Conservation (phyloP, 1,140 invertebrate species). For the Drosophila willistoni region DNA sequence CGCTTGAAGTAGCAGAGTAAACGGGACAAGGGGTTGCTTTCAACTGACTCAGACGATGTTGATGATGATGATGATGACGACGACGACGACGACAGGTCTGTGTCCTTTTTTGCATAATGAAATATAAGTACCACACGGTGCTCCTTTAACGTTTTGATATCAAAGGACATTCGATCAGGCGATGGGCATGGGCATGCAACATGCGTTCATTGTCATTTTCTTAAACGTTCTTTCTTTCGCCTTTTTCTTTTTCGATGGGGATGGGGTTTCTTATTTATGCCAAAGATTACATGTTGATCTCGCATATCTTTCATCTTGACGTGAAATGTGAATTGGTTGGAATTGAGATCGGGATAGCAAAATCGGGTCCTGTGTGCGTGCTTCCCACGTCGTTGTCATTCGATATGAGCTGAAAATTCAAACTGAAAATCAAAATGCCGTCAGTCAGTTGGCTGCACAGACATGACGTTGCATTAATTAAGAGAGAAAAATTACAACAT, state of each 20-base stretch:
- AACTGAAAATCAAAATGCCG: constrained; percentile 68
- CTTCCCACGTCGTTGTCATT: constrained; percentile 74
- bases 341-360: constrained; percentile 11
- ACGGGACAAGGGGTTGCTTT: constrained; percentile 52
- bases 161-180: constrained; percentile 74
- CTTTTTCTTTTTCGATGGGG: neutral
- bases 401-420: constrained; percentile 50
- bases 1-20: constrained; percentile 48
- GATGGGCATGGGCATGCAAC: constrained; percentile 60
- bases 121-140: constrained; percentile 73
- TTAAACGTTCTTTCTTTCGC: constrained; percentile 55
- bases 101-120: constrained; percentile 74
- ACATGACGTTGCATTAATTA: constrained; percentile 72
- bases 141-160: constrained; percentile 72
- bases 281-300: constrained; percentile 81
- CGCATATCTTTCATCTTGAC: constrained; percentile 77
- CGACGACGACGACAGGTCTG: constrained; percentile 66
- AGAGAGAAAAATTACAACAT: constrained; percentile 33
- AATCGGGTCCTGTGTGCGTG: constrained; percentile 51
- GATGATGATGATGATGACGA: constrained; percentile 16
- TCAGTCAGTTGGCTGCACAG: constrained; percentile 55
- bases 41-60: constrained; percentile 46
- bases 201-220: constrained; percentile 67
- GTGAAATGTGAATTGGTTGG: constrained; percentile 41
- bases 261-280: constrained; percentile 59